phyloP scores from a whole-genome alignment of 2,888 invertebrate species.

The Stenoptilia bipunctidactyla region DNA sequence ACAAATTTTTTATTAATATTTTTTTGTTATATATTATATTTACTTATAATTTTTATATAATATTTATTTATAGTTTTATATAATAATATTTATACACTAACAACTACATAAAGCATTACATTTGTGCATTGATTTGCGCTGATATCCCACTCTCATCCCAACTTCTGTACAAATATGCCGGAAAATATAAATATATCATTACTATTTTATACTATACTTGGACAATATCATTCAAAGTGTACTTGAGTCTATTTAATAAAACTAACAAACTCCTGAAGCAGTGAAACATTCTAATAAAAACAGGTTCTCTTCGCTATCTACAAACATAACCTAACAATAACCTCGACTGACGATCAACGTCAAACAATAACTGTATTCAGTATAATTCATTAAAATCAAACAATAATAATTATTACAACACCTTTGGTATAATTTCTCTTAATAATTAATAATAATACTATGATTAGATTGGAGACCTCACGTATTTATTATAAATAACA shows the following conservation, averaged over 20 bases:
- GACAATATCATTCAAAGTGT: too few species aligned
- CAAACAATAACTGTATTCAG: constrained; percentile 10
- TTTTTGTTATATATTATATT: constrained; percentile 11
- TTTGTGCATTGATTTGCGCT: constrained; percentile 39
- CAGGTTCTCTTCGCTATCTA: neutral
- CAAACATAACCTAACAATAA: neutral
- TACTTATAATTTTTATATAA: constrained; percentile 30
- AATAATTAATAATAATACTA: constrained; percentile 27
- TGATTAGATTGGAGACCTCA: constrained; percentile 6
- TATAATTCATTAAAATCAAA: constrained; percentile 13
- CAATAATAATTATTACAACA: constrained; percentile 23
- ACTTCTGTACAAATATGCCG: constrained; percentile 7
- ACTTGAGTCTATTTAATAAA: too few species aligned
- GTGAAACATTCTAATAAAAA: too few species aligned
- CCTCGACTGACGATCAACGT: neutral
- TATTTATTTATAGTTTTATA: constrained; percentile 23
- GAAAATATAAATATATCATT: constrained; percentile 6
- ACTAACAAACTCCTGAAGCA: too few species aligned
- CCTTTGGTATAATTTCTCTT: constrained; percentile 32
- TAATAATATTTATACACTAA: constrained; percentile 39
- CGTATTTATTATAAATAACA: neutral
- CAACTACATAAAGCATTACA: constrained; percentile 59
- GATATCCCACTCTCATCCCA: constrained; percentile 7
- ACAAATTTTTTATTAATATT: constrained; percentile 8
- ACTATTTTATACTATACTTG: too few species aligned